Base-by-base conservation (phyloP, 2,113 vertebrate species). In the Mola mola region DNA sequence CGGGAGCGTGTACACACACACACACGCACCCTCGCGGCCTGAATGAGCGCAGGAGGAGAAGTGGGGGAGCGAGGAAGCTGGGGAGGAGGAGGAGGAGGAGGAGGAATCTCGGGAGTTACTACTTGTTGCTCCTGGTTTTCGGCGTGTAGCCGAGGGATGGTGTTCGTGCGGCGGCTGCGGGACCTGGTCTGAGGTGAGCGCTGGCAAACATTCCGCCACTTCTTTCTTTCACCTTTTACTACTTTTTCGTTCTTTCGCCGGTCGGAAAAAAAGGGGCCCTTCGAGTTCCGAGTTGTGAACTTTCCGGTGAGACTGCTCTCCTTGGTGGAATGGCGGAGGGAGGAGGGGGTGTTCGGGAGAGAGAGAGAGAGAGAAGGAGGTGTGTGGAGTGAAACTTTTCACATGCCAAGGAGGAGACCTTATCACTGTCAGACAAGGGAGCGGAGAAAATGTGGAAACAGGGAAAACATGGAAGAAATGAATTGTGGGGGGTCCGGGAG, bases 51-150 rank as follows among this genome's bases (percentile, higher is more conserved):
- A 72, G 78, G 53, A 44, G 55, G 76, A 84, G 70, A 46, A 55
- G 67, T 52, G 36, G 28, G 28, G 28, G 60, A 78, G 74, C 53
- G 20, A 82, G 70, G 72, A 68, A 82, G 68, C 65, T 48, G 51
- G 73, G 51, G 73, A 75, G 72, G 58, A 71, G 5, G 40, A 37
- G 50, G 19, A 12, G 10, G 33, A 13, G 75, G 79, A 71, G 83
- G 73, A 81, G 77, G 47, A 74, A 75, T 87, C 70, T 37, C 66
- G 55, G 76, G 72, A 82, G 70, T 87, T 85, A 81, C 88, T 84
- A 92, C 92, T 92, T 93, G 92, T 89, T 93, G 88, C 79, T 89
- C 66, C 83, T 79, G 86, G 75, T 73, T 75, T 80, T 66, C 46
- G 31, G 63, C 48, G 58, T 19, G 75, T 66, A 72, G 8, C 66